Conservation (phyloP, 2,888 invertebrate species). For the Anorthoa munda region DNA sequence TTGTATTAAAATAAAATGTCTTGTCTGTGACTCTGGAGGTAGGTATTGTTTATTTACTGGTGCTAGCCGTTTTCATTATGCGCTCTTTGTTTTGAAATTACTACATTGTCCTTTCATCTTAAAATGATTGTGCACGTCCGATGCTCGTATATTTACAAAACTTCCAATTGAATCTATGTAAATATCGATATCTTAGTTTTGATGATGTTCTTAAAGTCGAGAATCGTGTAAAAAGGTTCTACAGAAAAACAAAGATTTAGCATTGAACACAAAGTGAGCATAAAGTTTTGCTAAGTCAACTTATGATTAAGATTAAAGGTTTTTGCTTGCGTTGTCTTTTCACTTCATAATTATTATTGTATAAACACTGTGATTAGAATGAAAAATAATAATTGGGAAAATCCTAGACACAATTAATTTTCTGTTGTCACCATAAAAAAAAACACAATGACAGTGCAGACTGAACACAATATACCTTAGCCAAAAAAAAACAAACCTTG, state of each 20-base stretch:
- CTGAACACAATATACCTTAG: slow-evolving; percentile 33
- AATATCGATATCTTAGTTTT: slow-evolving; percentile 44
- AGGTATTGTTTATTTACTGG: slow-evolving; percentile 44
- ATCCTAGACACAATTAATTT: slow-evolving; percentile 7
- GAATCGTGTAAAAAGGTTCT: slow-evolving; percentile 19
- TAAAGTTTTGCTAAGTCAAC: slow-evolving; percentile 61
- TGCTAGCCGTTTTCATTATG: slow-evolving; percentile 39
- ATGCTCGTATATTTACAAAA: slow-evolving; percentile 58
- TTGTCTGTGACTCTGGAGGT: slow-evolving; percentile 18
- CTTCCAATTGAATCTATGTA: slow-evolving; percentile 52
- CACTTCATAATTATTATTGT: slow-evolving; percentile 20
- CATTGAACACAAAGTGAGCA: slow-evolving; percentile 60
- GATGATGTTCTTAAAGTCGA: slow-evolving; percentile 42
- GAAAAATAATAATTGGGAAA: slow-evolving; percentile 18
- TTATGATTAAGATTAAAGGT: slow-evolving; percentile 60
- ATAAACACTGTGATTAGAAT: not conserved
- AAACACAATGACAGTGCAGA: slow-evolving; percentile 33
- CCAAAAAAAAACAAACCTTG: slow-evolving; percentile 82
- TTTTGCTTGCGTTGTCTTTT: slow-evolving; percentile 49
- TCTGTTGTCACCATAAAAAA: slow-evolving; percentile 11
- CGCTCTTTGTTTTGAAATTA: slow-evolving; percentile 59
- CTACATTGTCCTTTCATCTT: slow-evolving; percentile 60
- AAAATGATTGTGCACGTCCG: slow-evolving; percentile 59
- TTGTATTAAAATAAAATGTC: slow-evolving; percentile 8
- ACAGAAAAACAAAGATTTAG: slow-evolving; percentile 48